Evolutionary conservation across 2,888 invertebrate species (phyloP), one percentile per base, ranked within the genome.

Genomic region (Parnassius orleans): DNA sequence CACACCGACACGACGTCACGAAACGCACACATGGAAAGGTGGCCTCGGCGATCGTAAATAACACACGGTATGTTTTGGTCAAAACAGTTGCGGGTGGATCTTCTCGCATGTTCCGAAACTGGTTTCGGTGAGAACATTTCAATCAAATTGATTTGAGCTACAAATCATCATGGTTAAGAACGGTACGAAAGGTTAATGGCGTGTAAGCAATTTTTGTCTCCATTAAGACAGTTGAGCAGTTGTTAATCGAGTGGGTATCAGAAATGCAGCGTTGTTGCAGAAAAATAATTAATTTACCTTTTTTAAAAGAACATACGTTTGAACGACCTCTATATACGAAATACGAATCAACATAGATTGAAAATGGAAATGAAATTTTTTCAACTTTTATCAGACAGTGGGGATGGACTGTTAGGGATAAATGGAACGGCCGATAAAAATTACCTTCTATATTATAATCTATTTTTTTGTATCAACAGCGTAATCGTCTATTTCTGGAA

Each of bases 11-110:
- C 78, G 66, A 85, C 88, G 89, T 86, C 88, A 87, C 72, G 61
- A 7, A 74, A 79, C 82, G 70, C 86, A 85, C 87, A 87, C 87
- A 79, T 53, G 46, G 66, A 72, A 66, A 69, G 58, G 75, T 78
- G 87, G 87, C 87, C 89, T 87, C 79, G 48, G 48, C 79, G 81
- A 75, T 84, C 84, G 81, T 84, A 83, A 86, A 85, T 85, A 84
- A 79, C 78, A 72, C 66, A 72, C 67, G 70, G 68, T 71, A 68
- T 75, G 76, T 76, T 77, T 74, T 75, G 73, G 70, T 74, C 74
- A 72, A 68, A 74, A 71, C 70, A 72, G 66, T 70, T 70, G 69
- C 70, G 68, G 69, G 72, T 71, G 70, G 69, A 71, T 76, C 70
- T 73, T 72, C 68, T 68, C 66, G 68, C 65, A 63, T 66, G 66